Base-by-base conservation (phyloP, 2,113 vertebrate species). In the Tragelaphus strepsiceros region DNA sequence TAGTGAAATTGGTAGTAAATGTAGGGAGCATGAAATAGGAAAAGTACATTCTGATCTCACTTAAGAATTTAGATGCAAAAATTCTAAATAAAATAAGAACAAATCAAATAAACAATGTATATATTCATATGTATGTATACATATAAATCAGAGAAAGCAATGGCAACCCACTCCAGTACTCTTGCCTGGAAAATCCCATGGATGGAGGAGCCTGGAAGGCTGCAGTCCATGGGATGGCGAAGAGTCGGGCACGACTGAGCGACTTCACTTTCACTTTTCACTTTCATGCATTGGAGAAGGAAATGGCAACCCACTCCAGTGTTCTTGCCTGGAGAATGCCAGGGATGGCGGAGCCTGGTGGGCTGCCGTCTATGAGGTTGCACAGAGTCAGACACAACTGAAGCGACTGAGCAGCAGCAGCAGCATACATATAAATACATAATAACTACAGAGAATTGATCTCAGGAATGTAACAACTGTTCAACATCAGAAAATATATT, bases 21-120 rank as follows among this genome's bases (percentile, higher is more conserved):
- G 2, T 87, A 64, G 53, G 78, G 21, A 51, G 17, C 21, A 62
- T 58, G 39, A 87, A 12, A 94, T 88, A 89, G 67, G 28, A 91
- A 94, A 95, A 39, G 1, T 54, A 64, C 59, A 87, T 81, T 6
- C 5, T n/a, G 89, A 83, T 64, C 26, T 88, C 30, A 77, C 24
- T 74, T 91, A 91, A 93, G 43, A 77, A 90, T 2, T 62, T 51
- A 74, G 49, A 78, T 64, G 17, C 7, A 89, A 96, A 93, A 92
- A 86, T 54, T 83, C 28, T 77, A 91, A 93, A 85, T 92, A 87
- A 67, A 81, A 88, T 95, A 56, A 94, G 51, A 94, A 46, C 19
- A 90, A 97, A 67, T 7, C 22, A 91, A 88, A 91, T 56, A 78
- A 74, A 61, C 15, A 71, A 81, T 54, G 30, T 62, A 16, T 16